Evolutionary conservation across 2,113 vertebrate genomes (phyloP), one percentile per base, ranked within the genome.

Genomic region (Onychostoma macrolepis): DNA sequence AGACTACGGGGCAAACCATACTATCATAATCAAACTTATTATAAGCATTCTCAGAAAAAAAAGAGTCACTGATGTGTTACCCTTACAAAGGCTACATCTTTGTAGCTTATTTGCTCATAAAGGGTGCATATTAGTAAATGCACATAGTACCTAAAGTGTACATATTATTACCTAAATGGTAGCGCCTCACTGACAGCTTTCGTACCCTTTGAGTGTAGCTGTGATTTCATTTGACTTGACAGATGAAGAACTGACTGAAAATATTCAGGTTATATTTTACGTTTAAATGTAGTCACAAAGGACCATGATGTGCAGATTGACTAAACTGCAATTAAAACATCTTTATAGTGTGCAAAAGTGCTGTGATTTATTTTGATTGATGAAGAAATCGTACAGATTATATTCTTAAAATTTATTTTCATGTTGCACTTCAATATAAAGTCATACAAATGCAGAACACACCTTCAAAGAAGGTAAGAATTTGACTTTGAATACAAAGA

Each of bases 291-390:
- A 24, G 11, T 72, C 4, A 72, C 24, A 41, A 72, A 38, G 33
- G 53, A 58, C 5, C 67, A 69, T 69, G 6, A 24, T 11, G 12
- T 21, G 3, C 15, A 69, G 33, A 79, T 10, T 24, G 53, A 80
- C 10, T 38, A 38, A 80, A 80, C 13, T 48, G 12, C 11, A 21
- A 53, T 30, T 90, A 90, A 19, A 72, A 38, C 30, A 33, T 33
- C 28, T 69, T 61, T 9, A 58, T 24, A n/a, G 7, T n/a, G 28
- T 69, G 67, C 13, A 69, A 69, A 36, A 19, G 19, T 45, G 24
- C 21, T 75, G 38, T 45, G 6, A 9, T 50, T 28, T 77, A 26
- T 77, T 30, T 50, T 77, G 45, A 77, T 28, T 1, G n/a, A 50
- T 1, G 12, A 77, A 17, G 45, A 41, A 36, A 72, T 33, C 6